Percentiles rank a stretch among this genome's conserved stretches.
phyloP scores from a whole-genome alignment of 2,113 vertebrate species.

The Etia nguti region DNA sequence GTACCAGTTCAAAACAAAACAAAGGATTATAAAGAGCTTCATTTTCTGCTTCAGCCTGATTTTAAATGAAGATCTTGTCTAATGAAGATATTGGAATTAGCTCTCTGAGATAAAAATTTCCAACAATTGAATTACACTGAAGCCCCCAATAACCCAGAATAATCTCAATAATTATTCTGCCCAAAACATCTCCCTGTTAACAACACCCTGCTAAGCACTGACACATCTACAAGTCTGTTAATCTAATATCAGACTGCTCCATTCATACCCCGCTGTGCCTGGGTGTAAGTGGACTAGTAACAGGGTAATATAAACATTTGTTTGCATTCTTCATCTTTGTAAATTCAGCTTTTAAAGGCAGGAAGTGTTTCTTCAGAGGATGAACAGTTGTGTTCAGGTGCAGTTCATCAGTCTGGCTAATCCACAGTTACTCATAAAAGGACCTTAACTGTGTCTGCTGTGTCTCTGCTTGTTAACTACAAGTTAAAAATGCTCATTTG shows the following conservation, averaged over 20 bases:
- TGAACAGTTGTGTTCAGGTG: not conserved
- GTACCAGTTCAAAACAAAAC: not conserved
- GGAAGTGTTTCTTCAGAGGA: not conserved
- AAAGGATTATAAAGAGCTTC: not conserved
- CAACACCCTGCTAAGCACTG: not conserved
- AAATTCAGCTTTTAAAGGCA: not conserved
- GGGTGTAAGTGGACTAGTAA: not conserved
- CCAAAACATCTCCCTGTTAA: not conserved
- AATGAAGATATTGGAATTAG: not conserved
- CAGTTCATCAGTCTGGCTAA: not conserved
- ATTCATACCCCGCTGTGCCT: not conserved
- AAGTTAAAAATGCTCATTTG: not conserved
- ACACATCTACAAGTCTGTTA: not conserved
- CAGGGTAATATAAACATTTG: not conserved
- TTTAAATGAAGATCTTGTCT: not conserved
- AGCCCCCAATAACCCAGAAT: not conserved
- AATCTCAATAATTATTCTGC: not conserved
- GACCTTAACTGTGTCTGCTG: not conserved
- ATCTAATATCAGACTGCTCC: not conserved
- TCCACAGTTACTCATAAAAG: not conserved
- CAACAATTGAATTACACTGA: not conserved
- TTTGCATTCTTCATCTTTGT: not conserved
- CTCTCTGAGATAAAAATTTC: not conserved
- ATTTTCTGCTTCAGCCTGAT: not conserved
- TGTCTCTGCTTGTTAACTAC: not conserved